Percentiles rank a stretch among this genome's conserved stretches.
Evolutionary conservation across 2,888 invertebrate species (phyloP).

Genomic region (Drosophila kuntzei): DNA sequence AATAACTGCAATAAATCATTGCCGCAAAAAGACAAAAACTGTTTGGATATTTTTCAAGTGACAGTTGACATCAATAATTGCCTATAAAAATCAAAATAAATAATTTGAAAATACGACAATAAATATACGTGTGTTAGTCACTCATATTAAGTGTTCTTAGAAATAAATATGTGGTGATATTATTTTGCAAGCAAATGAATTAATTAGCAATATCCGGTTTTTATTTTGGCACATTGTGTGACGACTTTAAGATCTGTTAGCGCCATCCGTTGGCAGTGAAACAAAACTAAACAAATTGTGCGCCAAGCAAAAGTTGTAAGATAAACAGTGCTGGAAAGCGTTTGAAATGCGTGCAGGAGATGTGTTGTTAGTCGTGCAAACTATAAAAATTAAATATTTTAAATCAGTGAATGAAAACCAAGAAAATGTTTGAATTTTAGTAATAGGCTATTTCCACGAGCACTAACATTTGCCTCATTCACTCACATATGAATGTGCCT

Average conservation of each 20-base stretch:
- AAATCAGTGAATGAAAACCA: too few relatives aligned
- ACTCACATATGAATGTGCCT: too few relatives aligned
- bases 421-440: too few relatives aligned
- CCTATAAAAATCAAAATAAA: slow-evolving; percentile 12
- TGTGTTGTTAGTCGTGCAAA: not conserved
- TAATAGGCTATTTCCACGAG: too few relatives aligned
- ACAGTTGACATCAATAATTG: slow-evolving; percentile 3
- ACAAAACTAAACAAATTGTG: not conserved
- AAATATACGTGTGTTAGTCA: slow-evolving; percentile 26
- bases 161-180: slow-evolving; percentile 10
- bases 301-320: not conserved
- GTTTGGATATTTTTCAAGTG: not conserved
- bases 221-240: slow-evolving; percentile 12
- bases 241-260: slow-evolving; percentile 18
- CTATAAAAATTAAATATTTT: not conserved
- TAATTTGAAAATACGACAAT: slow-evolving; percentile 1
- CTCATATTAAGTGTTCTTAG: slow-evolving; percentile 8
- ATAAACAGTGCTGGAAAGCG: not conserved
- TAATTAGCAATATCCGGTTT: slow-evolving; percentile 28
- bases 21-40: not conserved
- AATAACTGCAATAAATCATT: slow-evolving; percentile 3
- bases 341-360: too few relatives aligned
- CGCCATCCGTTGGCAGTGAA: slow-evolving; percentile 33
- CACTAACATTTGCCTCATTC: too few relatives aligned
- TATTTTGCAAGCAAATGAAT: slow-evolving; percentile 10